phyloP scores from a whole-genome alignment of 2,797 vertebrate species.

The Crossoptilon crossoptilon region DNA sequence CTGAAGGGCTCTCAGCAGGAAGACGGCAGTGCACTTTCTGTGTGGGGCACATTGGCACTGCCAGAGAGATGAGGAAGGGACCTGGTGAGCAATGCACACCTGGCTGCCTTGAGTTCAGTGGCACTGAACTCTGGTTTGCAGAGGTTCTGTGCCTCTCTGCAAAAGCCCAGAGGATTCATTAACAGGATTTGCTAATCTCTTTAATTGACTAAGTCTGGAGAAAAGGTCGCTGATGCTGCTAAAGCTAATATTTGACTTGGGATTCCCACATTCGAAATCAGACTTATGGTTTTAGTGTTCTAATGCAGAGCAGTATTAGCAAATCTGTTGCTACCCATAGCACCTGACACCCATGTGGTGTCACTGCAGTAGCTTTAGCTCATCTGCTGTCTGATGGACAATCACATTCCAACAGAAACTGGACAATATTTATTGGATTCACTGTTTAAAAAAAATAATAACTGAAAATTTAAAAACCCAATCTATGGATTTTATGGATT shows the following conservation, averaged over 20 bases:
- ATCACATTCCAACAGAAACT: not conserved
- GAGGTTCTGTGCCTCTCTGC: not conserved
- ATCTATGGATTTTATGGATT: not conserved
- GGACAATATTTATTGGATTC: not conserved
- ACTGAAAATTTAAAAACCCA: not conserved
- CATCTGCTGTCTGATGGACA: not conserved
- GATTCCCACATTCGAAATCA: not conserved
- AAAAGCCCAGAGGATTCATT: not conserved
- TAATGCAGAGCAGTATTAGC: not conserved
- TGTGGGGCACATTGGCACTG: not conserved
- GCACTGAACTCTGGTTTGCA: too few species aligned
- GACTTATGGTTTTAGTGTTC: not conserved
- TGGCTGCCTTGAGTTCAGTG: rapidly evolving
- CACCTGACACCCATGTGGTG: not conserved
- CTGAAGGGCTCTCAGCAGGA: not conserved
- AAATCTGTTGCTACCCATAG: not conserved
- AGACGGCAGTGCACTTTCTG: not conserved
- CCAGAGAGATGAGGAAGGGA: not conserved
- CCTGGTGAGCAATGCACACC: not conserved
- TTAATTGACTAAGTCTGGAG: not conserved
- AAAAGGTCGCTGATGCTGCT: not conserved
- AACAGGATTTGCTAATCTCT: not conserved
- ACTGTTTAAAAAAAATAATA: not conserved
- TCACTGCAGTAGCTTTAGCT: not conserved
- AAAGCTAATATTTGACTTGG: not conserved